Percentiles rank a stretch among this genome's conserved stretches.
These are phyloP conservation scores for Tapirus terrestris DNA, from an alignment of 2,113 vertebrate species.

Conservation along the genomic window DNA sequence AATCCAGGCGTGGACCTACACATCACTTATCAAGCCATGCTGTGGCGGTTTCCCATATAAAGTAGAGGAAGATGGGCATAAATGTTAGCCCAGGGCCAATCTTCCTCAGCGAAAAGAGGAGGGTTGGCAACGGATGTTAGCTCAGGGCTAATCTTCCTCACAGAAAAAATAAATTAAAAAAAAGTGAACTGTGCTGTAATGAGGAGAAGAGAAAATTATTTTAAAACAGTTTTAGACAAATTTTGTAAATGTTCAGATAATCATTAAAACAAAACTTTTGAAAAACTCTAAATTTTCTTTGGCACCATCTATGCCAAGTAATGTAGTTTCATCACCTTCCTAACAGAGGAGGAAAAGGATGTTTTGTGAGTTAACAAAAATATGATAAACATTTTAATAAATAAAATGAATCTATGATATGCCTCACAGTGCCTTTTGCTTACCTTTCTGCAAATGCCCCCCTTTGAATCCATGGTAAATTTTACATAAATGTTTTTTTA, in stretches of 20 bases:
- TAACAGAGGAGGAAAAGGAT: background rate
- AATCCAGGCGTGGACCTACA: too few species aligned
- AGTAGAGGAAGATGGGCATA: too few species aligned
- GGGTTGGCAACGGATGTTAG: too few species aligned
- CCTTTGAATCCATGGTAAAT: background rate
- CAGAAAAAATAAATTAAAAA: background rate
- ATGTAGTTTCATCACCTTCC: background rate
- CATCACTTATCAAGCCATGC: too few species aligned
- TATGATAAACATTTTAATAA: background rate
- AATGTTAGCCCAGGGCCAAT: too few species aligned
- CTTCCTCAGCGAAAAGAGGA: too few species aligned
- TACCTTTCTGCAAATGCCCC: background rate
- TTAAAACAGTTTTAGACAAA: background rate
- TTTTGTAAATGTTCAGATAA: background rate
- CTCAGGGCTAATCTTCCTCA: too few species aligned
- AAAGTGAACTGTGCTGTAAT: background rate
- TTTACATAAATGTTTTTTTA: background rate
- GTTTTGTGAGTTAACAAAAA: background rate
- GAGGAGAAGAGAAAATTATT: background rate
- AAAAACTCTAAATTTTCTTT: background rate
- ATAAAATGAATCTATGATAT: background rate
- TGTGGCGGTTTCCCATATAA: too few species aligned
- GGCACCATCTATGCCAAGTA: background rate
- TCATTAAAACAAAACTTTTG: background rate
- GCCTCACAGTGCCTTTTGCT: background rate